phyloP scores from a whole-genome alignment of 1,140 invertebrate species.

The Monomorium pharaonis region DNA sequence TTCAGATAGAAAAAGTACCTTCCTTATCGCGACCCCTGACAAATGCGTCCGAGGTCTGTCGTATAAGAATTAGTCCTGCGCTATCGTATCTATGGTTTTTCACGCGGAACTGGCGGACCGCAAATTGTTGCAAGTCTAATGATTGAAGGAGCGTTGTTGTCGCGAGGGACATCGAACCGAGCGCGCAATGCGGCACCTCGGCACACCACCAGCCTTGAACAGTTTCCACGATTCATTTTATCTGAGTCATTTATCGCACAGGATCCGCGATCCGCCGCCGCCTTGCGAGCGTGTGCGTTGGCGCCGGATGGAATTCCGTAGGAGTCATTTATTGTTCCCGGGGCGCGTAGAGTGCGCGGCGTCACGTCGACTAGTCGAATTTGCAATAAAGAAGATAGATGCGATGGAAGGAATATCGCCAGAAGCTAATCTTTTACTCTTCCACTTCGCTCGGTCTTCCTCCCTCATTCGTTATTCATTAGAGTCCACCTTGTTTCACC shows the following conservation, averaged over 20 bases:
- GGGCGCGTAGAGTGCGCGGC: conserved; percentile 26
- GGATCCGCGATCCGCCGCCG: conserved; percentile 26
- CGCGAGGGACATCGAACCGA: not conserved
- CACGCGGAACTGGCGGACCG: not conserved
- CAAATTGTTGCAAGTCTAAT: not conserved
- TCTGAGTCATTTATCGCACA: conserved; percentile 65
- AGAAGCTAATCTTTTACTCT: conserved; percentile 68
- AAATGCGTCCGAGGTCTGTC: not conserved
- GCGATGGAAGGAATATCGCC: conserved; percentile 62
- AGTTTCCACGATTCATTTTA: conserved; percentile 51
- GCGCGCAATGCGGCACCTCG: conserved; percentile 24
- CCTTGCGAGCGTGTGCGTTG: conserved; percentile 20
- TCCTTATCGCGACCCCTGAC: not conserved
- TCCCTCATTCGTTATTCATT: conserved; percentile 71
- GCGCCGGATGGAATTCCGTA: conserved; percentile 67
- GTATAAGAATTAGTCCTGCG: not conserved
- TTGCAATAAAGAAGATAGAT: conserved; percentile 75
- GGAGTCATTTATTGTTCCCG: conserved; percentile 67
- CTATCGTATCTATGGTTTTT: not conserved
- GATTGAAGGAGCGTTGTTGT: not conserved
- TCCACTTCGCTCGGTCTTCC: conserved; percentile 53
- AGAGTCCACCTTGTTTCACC: conserved; percentile 58
- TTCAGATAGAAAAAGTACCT: not conserved
- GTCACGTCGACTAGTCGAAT: conserved; percentile 72
- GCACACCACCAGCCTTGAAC: conserved; percentile 12